Evolutionary conservation across 2,113 vertebrate species (phyloP), one percentile per base, ranked within the genome.

Genomic region (Bettongia penicillata): DNA sequence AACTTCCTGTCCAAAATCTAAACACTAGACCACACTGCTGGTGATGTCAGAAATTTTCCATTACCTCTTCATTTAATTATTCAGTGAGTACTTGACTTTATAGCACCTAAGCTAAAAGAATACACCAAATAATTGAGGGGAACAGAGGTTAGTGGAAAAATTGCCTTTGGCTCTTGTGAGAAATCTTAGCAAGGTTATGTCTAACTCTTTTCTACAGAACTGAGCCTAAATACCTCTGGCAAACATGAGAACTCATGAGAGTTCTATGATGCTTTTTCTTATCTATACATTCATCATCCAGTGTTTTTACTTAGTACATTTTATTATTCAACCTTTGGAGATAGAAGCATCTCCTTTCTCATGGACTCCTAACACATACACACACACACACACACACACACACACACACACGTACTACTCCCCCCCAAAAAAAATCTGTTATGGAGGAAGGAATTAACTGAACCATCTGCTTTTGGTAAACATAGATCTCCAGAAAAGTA

Each of bases 21-120:
- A 8, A 28, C 47, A 37, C 90, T 51, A 43, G 51, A 53, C 51
- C 43, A n/a, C 24, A 53, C 37, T 94, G 57, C 43, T 53, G 90
- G 7, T 55, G 91, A 55, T 55, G 89, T 28, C 43, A 94, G 90
- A 84, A 52, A 23, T 26, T 22, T 68, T 49, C 51, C 90, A 43
- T 31, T 91, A 19, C 14, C 0, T n/a, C 51, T 95, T 91, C 91
- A 37, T 90, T 52, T 47, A 53, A 8, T 43, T 57, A 52, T 7
- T 68, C 91, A 47, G 68, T 93, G 96, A 89, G 14, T 51, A 57
- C 61, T 52, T 43, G 84, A n/a, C 16, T 89, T 8, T 90, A 11
- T 51, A 61, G 28, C 24, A 93, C 6, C 47, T 50, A 89, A 77
- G 31, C 68, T 77, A 91, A 94, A 96, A 95, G 25, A 97, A 95